Percentiles rank a stretch among this genome's conserved stretches.
phyloP scores from a whole-genome alignment of 2,888 invertebrate genomes.

The Mechanitis messenoides region DNA sequence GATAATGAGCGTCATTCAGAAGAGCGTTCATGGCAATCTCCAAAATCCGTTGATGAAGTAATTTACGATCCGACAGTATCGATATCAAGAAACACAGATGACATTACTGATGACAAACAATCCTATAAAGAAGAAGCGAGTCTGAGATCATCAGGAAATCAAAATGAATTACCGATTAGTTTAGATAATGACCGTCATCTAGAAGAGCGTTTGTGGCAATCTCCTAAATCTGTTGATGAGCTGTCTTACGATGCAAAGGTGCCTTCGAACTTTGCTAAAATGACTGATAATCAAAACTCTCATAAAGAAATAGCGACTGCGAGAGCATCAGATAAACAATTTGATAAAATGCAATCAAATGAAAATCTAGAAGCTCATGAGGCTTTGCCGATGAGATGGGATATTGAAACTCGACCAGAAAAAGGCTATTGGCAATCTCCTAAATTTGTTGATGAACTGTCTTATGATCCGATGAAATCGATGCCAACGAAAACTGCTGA shows the following conservation, averaged over 20 bases:
- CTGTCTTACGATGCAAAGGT: not conserved
- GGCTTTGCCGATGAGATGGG: slow-evolving; percentile 9
- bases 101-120: slow-evolving; percentile 5
- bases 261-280: no score
- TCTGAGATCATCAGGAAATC: slow-evolving; percentile 1
- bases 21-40: not conserved
- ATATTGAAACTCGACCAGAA: slow-evolving; percentile 13
- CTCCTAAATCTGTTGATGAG: not conserved
- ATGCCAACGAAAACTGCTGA: slow-evolving; percentile 1
- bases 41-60: not conserved
- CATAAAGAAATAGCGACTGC: no score
- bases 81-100: not conserved
- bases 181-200: slow-evolving; percentile 17
- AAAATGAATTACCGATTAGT: slow-evolving; percentile 9
- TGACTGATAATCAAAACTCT: no score
- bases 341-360: no score
- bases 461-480: slow-evolving; percentile 1
- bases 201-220: slow-evolving; percentile 8
- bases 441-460: not conserved
- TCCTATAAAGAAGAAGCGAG: slow-evolving; percentile 1
- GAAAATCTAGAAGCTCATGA: slow-evolving; percentile 14
- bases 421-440: not conserved
- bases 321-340: no score
- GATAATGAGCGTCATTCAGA: slow-evolving; percentile 13
- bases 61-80: slow-evolving; percentile 1